Evolutionary conservation across 1,140 invertebrate genomes (phyloP), one percentile per base, ranked within the genome.

Genomic region (Drusus annulatus): DNA sequence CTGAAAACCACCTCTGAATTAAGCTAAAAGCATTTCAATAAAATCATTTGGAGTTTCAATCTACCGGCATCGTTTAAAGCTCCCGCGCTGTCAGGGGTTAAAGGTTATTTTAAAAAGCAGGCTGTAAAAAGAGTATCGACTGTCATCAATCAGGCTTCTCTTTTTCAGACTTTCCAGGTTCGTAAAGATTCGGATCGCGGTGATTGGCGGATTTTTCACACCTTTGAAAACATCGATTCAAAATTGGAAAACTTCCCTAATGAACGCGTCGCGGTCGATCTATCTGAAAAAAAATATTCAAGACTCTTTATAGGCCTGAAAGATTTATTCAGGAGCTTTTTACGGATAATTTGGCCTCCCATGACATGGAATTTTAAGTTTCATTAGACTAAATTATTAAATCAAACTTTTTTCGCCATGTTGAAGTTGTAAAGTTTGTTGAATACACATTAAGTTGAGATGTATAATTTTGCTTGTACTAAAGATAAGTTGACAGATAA

Each of bases 181-280:
- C 52, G 23, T 19, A 71, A 71, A 71, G 50, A 71, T 25, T 71
- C 45, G 21, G n/a, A 0, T 15, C 68, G 3, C 17, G 23, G 68
- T 23, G 45, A 71, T 23, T 71, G 36, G 68, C n/a, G 28, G 45
- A 2, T 10, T 52, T 16, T 71, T 71, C 68, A 8, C 68, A 71
- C 45, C 45, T 71, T 52, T 71, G 19, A 71, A 69, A 69, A 69
- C 45, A 71, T 25, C 68, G 50, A 51, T 71, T 69, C 21, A 25
- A 71, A 71, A 71, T 71, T 71, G 68, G 45, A 51, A 71, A 71
- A 71, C 45, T 71, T 71, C 36, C 15, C 36, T 69, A 69, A 69
- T 69, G 65, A 69, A 69, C 45, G 65, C 65, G 28, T 50, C 36
- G 65, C 28, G 65, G 31, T 69, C 65, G 65, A 45, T 69, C n/a